Evolutionary conservation across 2,113 vertebrate species (phyloP), one percentile per base, ranked within the genome.

Genomic region (Irena cyanogastra): DNA sequence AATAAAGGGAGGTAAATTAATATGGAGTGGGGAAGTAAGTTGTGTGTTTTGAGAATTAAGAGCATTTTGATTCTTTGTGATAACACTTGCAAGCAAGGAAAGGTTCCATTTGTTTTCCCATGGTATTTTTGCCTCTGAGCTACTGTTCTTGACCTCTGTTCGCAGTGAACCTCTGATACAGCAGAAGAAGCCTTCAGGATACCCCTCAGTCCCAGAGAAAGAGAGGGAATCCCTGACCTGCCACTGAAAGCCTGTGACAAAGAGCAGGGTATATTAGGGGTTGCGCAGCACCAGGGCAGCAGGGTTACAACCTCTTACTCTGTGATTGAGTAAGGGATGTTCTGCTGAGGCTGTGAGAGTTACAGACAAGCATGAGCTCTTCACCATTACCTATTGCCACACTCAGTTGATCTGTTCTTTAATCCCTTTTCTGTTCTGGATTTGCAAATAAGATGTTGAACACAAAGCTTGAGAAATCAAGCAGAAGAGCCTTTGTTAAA

Each of bases 391-490:
- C 16, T 77, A 13, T 19, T 72, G 49, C 41, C 24, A 33, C 71
- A 45, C 45, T 69, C 41, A 41, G 26, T 0, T 76, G 31, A 47
- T 61, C 7, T 76, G 33, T 53, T 80, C 54, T 91, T 90, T 93
- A 80, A 72, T 85, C 21, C 19, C 10, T 56, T 86, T 88, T 74
- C 64, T 92, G 20, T 30, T 90, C 35, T 14, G 22, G 18, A 41
- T 63, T 72, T 79, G 60, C 49, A 89, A 89, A 86, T 86, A 90
- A 81, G 42, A 60, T 37, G 57, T 57, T 87, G 79, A 86, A 42
- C 60, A 71, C 23, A 77, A 66, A 88, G 47, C 68, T 76, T 95
- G 80, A 89, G 65, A 93, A 94, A 90, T 81, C 72, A 90, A 90
- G 85, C 42, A 37, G 31, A 47, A 68, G n/a, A 83, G 28, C 28